Conservation (phyloP, 30 jellyfish, hydroid and myxozoan genomes). For the Morbakka virulenta region DNA sequence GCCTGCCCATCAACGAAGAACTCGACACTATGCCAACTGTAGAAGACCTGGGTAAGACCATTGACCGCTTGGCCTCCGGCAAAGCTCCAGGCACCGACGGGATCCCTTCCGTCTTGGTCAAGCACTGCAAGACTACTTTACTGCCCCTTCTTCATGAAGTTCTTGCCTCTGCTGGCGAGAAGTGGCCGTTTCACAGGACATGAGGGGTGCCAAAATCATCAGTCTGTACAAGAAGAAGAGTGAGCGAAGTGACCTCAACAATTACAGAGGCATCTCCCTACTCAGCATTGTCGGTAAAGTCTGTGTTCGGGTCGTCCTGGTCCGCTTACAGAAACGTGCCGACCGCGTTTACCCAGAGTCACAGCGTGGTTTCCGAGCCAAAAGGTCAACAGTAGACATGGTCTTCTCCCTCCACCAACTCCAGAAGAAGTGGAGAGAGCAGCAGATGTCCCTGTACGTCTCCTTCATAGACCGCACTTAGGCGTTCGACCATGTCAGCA, state of each 20-base stretch:
- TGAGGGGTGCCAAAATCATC: not conserved
- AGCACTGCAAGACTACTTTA: too few species aligned
- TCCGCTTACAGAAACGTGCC: slow-evolving; percentile 32
- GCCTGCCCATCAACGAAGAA: not conserved
- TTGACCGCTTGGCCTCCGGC: slow-evolving; percentile 9
- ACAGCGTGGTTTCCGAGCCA: too few species aligned
- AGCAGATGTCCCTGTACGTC: too few species aligned
- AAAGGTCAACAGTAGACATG: too few species aligned
- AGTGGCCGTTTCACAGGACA: slow-evolving; percentile 7
- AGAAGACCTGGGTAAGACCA: slow-evolving; percentile 2
- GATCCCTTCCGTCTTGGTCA: too few species aligned
- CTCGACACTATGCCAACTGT: not conserved
- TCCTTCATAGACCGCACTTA: too few species aligned
- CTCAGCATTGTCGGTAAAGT: not conserved
- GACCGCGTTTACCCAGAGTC: too few species aligned
- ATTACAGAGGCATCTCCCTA: slow-evolving; percentile 13
- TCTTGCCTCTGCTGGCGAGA: too few species aligned
- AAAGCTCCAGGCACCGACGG: slow-evolving; percentile 54
- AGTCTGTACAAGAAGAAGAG: not conserved
- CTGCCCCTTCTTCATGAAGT: too few species aligned
- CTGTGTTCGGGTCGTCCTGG: slow-evolving; percentile 10
- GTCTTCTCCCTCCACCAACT: too few species aligned
- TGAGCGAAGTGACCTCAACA: slow-evolving; percentile 10
- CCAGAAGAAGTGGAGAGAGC: too few species aligned
- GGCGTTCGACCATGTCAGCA: too few species aligned